These are phyloP conservation scores for Paracentrotus lividus DNA, from an alignment of 53 echinoderm and acorn worm genomes.

Conservation along the genomic window DNA sequence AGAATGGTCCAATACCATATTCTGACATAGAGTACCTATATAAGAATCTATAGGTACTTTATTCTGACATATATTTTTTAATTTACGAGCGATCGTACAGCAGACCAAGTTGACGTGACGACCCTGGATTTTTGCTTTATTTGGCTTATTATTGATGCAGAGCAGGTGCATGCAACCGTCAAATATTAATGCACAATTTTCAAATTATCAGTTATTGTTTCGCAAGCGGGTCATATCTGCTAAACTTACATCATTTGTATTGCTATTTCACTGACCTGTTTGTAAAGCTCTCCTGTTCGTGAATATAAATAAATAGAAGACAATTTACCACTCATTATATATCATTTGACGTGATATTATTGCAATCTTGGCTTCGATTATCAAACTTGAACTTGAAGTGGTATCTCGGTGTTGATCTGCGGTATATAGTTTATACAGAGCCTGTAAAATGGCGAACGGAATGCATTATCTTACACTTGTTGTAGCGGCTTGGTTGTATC, in stretches of 20 bases:
- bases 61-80: not conserved
- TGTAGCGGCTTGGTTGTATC: constrained; percentile 63
- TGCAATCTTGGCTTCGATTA: not conserved
- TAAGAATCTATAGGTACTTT: too few relatives aligned
- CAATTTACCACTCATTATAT: not conserved
- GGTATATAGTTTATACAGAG: too few relatives aligned
- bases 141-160: not conserved
- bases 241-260: not conserved
- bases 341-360: not conserved
- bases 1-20: constrained; percentile 17
- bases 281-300: not conserved
- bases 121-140: not conserved
- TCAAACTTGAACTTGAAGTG: not conserved
- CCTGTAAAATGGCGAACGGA: constrained; percentile 25
- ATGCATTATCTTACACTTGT: constrained; percentile 61
- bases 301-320: constrained; percentile 15
- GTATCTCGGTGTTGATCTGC: too few relatives aligned
- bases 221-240: not conserved
- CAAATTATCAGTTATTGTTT: not conserved
- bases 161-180: too few relatives aligned
- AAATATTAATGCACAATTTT: not conserved
- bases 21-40: too few relatives aligned
- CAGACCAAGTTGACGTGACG: not conserved
- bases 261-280: not conserved
- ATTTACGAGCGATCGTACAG: not conserved